These are phyloP conservation scores for Epinotia ramella DNA, from an alignment of 2,888 invertebrate species.

Conservation along the genomic window DNA sequence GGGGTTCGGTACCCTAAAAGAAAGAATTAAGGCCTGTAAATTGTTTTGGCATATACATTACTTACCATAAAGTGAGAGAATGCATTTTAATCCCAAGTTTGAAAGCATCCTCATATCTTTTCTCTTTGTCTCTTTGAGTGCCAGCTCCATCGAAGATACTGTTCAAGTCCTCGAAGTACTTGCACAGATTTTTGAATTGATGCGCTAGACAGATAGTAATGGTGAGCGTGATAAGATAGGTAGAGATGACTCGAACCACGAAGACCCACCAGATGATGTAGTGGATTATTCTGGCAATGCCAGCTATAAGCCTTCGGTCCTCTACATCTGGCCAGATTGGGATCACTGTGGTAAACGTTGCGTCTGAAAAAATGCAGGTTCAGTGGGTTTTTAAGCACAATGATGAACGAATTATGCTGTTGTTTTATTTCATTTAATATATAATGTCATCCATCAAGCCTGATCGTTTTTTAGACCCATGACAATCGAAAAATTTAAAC, in stretches of 20 bases:
- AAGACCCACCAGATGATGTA: constrained; percentile 40
- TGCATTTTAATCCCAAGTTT: constrained; percentile 39
- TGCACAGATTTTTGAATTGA: constrained; percentile 23
- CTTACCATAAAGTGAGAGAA: constrained; percentile 25
- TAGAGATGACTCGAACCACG: constrained; percentile 15
- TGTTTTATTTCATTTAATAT: no score
- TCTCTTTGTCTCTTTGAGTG: constrained; percentile 20
- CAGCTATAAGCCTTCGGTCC: constrained; percentile 18
- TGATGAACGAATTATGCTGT: not conserved
- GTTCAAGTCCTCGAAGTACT: constrained; percentile 24
- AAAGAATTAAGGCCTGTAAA: no score
- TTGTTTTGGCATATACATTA: not conserved
- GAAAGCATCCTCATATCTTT: constrained; percentile 30
- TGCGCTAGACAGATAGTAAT: constrained; percentile 29
- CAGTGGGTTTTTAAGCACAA: no score
- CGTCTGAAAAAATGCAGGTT: constrained; percentile 9
- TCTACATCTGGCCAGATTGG: constrained; percentile 39
- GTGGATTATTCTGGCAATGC: constrained; percentile 14
- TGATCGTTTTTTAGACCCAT: no score
- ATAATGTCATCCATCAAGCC: no score
- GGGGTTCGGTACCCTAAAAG: no score
- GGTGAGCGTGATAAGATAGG: constrained; percentile 23
- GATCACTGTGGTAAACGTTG: constrained; percentile 36
- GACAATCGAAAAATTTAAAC: no score
- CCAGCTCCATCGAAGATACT: constrained; percentile 16